Base-by-base conservation (phyloP, 2,797 vertebrate genomes). In the Enteromius treurensis region DNA sequence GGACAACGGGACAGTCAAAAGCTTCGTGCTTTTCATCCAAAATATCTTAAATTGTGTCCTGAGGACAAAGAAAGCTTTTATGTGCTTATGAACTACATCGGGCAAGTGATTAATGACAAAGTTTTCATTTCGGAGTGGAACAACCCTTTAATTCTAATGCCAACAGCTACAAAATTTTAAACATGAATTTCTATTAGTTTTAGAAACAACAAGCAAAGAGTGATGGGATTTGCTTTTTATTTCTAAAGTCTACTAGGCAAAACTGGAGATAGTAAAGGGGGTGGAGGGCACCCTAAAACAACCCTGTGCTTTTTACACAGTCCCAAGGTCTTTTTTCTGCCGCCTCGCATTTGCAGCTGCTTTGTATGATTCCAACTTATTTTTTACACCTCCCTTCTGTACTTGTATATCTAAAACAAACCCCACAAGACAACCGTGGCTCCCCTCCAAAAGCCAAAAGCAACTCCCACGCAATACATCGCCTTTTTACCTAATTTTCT, bases 391-490 rank as follows among this genome's bases (percentile, higher is more conserved):
- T 23, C n/a, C 51, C 47, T 51, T 34, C 17, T 51, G 9, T 58
- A 40, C 21, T 37, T 37, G 47, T 5, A 40, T 15, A 37, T 58
- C 51, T 19, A 75, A 51, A 58, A 40, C 51, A 76, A 76, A 40
- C 32, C 74, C 51, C 34, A 37, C 3, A 6, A 40, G 32, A 76
- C 32, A 58, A 58, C 14, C 0, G 7, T 40, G 13, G 51, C 51
- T 76, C 6, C 53, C 34, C 32, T 76, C 34, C 53, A 76, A 58
- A 62, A 75, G 19, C 49, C 49, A 75, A 74, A 58, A 58, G 13
- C 53, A 76, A 21, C 34, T 76, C 74, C 53, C n/a, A 34, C 0
- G 0, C 34, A 58, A n/a, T 58, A 21, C 51, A 34, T 53, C 0
- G 3, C 15, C 37, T 62, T 64, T 42, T 21, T 3, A 4, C 34